Evolutionary conservation across 2,888 invertebrate genomes (phyloP), one percentile per base, ranked within the genome.

Genomic region (Carabus problematicus): DNA sequence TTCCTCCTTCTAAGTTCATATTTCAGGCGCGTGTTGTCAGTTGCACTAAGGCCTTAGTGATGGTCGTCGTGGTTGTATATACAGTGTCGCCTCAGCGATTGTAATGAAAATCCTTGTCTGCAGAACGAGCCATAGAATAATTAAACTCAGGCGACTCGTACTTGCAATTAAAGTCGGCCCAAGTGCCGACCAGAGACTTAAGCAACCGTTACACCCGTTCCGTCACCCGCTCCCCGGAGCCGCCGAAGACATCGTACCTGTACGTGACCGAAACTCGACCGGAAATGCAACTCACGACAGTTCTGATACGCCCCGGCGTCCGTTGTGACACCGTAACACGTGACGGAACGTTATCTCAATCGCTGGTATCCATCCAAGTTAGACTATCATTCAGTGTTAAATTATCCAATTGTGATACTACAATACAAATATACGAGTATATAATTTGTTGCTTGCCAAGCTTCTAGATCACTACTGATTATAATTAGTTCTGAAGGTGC

Each of bases 81-180:
- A 54, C 63, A 54, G 63, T 43, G 60, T 42, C 19, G 43, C 18
- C 7, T 18, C 52, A 64, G 42, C 42, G 66, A 66, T 66, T 66
- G 58, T 66, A 66, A 66, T 66, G 66, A 66, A 66, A 66, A 56
- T 47, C 66, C 66, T 66, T 66, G 66, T 66, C 66, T 39, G 12
- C 19, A 56, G 66, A 59, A 66, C 54, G 54, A 67, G 60, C 67
- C 54, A 67, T 67, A 67, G 67, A 67, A 67, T 67, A 67, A 67
- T 67, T 67, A 67, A 67, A 67, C 41, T 67, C 60, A 8, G 9
- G 29, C 40, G 67, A 67, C 54, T 58, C 64, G 39, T 39, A 42
- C 59, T 59, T 60, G 67, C 67, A 67, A 67, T 67, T 67, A 67
- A 67, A 66, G 19, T 64, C 55, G 6, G 55, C 45, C 45, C 52